A percentile compares a stretch with the other conserved stretches of the same genome.
Evolutionary conservation across 2,888 invertebrate genomes (phyloP).

Genomic region (Oconnorella tubifera): DNA sequence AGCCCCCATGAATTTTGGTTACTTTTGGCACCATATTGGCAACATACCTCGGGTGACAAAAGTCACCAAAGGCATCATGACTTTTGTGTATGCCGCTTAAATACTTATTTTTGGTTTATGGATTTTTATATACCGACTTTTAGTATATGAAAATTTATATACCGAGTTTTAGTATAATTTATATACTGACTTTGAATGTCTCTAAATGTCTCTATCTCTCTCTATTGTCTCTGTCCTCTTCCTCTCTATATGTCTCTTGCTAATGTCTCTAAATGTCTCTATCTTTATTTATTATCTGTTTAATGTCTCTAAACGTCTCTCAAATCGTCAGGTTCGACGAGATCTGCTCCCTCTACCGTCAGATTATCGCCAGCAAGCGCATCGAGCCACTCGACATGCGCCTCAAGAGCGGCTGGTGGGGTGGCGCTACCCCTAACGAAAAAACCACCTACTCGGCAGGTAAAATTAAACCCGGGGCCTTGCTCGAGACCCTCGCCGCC

Average conservation of each 20-base stretch:
- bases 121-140: no score
- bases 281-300: no score
- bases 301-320: constrained; percentile 1
- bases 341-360: constrained; percentile 32
- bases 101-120: no score
- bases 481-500: constrained; percentile 28
- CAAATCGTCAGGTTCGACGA: constrained; percentile 32
- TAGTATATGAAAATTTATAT: no score
- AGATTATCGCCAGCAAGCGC: constrained; percentile 34
- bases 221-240: not conserved
- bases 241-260: not conserved
- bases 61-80: no score
- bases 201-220: not conserved
- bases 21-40: no score
- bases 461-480: constrained; percentile 33
- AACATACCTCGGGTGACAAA: no score
- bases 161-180: no score
- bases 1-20: no score
- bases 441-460: constrained; percentile 36
- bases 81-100: no score
- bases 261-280: constrained; percentile 1
- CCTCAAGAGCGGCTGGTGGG: constrained; percentile 41
- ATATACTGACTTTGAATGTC: not conserved
- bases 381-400: constrained; percentile 37
- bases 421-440: constrained; percentile 21